These are phyloP conservation scores for Polypterus bichir DNA, from an alignment of 2,113 vertebrate species.

Conservation along the genomic window DNA sequence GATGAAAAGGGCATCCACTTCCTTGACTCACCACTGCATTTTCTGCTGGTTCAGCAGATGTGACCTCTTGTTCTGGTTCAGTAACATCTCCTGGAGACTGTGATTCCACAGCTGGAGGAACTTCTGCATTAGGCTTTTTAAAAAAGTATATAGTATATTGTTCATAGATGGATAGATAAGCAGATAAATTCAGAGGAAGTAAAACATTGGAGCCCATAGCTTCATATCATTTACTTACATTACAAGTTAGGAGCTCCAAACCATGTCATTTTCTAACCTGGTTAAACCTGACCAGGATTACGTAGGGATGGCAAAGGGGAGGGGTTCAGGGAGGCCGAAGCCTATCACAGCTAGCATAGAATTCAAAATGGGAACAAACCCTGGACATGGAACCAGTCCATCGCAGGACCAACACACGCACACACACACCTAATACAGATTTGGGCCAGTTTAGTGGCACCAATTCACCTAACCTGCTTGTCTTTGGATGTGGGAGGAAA, in stretches of 20 bases:
- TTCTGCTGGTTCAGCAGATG: conserved; percentile 37
- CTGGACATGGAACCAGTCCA: too few relatives aligned
- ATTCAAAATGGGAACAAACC: too few relatives aligned
- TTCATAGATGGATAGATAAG: background rate
- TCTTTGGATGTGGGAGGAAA: too few relatives aligned
- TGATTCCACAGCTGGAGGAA: conserved; percentile 34
- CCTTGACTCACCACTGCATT: conserved; percentile 64
- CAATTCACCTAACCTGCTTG: too few relatives aligned
- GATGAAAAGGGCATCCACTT: background rate
- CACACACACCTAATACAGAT: too few relatives aligned
- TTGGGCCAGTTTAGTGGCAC: too few relatives aligned
- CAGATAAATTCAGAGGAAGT: background rate
- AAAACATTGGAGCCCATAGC: background rate
- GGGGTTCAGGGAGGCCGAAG: too few relatives aligned
- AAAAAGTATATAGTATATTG: background rate
- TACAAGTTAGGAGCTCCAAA: background rate
- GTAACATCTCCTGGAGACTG: conserved; percentile 22
- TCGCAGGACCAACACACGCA: too few relatives aligned
- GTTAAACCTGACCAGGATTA: background rate
- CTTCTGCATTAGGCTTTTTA: conserved; percentile 49
- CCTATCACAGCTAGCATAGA: too few relatives aligned
- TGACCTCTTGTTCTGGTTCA: conserved; percentile 23
- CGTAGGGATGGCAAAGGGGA: too few relatives aligned
- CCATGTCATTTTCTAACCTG: background rate
- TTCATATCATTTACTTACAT: background rate